A percentile compares a stretch with the other conserved stretches of the same genome.
phyloP scores from a whole-genome alignment of 2,113 vertebrate species.

The Sander lucioperca region DNA sequence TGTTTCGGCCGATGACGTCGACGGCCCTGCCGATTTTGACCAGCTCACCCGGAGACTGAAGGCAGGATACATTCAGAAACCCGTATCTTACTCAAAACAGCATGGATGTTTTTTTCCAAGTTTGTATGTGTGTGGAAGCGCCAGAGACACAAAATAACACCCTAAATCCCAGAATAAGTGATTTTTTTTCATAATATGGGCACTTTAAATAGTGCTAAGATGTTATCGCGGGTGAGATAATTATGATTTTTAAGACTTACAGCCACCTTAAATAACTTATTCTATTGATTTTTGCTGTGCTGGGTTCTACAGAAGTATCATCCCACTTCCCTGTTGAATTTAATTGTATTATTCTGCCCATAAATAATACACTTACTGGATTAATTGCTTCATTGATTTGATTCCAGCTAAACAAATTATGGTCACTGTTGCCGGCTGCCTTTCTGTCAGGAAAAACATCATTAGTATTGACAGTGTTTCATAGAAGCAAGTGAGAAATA shows the following conservation, averaged over 20 bases:
- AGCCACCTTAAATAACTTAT: conserved; percentile 10
- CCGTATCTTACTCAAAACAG: too few species aligned
- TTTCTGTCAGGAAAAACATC: conserved; percentile 11
- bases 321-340: background rate
- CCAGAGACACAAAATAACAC: too few species aligned
- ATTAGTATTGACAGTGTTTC: conserved; percentile 27
- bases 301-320: background rate
- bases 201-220: background rate
- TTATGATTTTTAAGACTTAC: background rate
- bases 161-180: too few species aligned
- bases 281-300: conserved; percentile 29
- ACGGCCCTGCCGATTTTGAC: too few species aligned
- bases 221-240: background rate
- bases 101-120: too few species aligned
- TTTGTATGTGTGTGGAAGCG: too few species aligned
- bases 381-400: conserved; percentile 48
- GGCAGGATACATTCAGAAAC: too few species aligned
- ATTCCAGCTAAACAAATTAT: conserved; percentile 42
- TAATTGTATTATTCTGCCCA: conserved; percentile 21
- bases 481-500: background rate
- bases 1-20: too few species aligned
- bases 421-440: conserved; percentile 3
- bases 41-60: too few species aligned
- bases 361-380: conserved; percentile 44
- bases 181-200: too few species aligned